Conservation (phyloP, 2,113 vertebrate genomes). For the Saguinus imperator region DNA sequence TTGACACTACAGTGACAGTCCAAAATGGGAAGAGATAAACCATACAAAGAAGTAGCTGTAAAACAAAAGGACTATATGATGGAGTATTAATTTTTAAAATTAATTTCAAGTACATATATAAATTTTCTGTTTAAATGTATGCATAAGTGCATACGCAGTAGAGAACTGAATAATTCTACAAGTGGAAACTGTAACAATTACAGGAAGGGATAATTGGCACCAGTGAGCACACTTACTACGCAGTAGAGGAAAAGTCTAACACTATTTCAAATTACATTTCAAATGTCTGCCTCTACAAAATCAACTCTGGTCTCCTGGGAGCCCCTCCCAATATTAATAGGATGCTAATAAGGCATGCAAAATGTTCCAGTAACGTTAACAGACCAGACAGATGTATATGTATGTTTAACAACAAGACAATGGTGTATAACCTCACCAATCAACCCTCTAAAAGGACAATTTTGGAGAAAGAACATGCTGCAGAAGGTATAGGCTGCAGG, state of each 20-base stretch:
- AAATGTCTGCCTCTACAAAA: background rate
- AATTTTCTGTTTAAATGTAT: background rate
- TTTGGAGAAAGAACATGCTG: background rate
- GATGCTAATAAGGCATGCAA: background rate
- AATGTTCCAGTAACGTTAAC: background rate
- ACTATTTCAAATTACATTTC: background rate
- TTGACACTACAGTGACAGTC: background rate
- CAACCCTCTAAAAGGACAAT: background rate
- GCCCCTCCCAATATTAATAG: background rate
- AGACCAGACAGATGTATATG: background rate
- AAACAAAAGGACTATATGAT: background rate
- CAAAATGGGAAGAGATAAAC: constrained; percentile 5
- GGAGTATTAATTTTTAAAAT: background rate
- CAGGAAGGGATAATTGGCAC: background rate
- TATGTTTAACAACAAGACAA: background rate
- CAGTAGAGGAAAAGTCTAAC: background rate
- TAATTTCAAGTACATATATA: background rate
- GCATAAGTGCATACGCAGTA: background rate
- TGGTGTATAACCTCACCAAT: background rate
- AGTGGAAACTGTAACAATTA: background rate
- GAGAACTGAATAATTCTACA: background rate
- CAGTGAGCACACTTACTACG: background rate
- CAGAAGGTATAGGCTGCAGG: background rate
- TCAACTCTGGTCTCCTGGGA: background rate
- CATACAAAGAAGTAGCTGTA: background rate